Evolutionary conservation across 2,888 invertebrate species (phyloP).

Genomic region (Lacanobia oleracea): DNA sequence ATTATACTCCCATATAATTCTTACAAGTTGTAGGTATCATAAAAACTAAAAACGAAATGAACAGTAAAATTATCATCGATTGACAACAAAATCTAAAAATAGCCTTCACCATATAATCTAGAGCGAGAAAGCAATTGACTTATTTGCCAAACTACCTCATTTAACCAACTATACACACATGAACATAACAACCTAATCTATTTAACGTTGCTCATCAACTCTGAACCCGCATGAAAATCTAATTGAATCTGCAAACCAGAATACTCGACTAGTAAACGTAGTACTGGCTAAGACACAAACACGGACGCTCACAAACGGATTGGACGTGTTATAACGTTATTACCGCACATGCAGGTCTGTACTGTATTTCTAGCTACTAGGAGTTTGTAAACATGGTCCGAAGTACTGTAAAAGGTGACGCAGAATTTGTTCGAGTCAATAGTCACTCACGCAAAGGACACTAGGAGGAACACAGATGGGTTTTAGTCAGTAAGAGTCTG

Average conservation of each 20-base stretch:
- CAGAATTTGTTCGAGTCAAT: too few species aligned
- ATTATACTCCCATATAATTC: neutral
- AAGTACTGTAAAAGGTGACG: neutral
- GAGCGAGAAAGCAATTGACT: neutral
- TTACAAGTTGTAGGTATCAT: neutral
- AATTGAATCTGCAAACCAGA: conserved; percentile 40
- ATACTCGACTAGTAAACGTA: neutral
- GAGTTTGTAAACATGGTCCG: neutral
- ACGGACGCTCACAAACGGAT: conserved; percentile 23
- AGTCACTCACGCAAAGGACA: too few species aligned
- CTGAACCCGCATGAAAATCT: conserved; percentile 38
- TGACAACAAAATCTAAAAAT: neutral
- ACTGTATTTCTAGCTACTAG: neutral
- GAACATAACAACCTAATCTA: conserved; percentile 27
- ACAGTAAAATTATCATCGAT: too few species aligned
- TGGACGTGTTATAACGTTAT: conserved; percentile 28
- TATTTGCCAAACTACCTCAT: neutral
- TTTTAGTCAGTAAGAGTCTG: too few species aligned
- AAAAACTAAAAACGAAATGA: too few species aligned
- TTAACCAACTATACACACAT: neutral
- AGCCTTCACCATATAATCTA: neutral
- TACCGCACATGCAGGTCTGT: conserved; percentile 6
- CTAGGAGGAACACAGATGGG: too few species aligned
- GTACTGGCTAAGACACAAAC: conserved; percentile 9
- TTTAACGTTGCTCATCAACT: conserved; percentile 44